Evolutionary conservation across 2,113 vertebrate species (phyloP).

Genomic region (Rhabdomys dilectus): DNA sequence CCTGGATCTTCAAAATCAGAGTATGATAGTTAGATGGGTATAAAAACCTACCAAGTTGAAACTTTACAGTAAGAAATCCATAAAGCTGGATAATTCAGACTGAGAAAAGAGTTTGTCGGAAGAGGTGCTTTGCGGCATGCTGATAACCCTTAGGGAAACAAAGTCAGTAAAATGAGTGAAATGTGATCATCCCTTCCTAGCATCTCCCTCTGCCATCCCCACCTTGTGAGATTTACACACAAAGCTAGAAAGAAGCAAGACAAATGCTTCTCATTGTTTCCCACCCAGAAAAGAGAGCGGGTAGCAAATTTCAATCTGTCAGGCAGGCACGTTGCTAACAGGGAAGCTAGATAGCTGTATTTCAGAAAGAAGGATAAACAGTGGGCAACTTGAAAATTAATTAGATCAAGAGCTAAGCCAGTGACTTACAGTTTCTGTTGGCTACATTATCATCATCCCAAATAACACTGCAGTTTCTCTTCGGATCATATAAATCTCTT

Average conservation of each 20-base stretch:
- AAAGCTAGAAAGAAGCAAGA: background rate
- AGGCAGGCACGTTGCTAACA: conserved; percentile 26
- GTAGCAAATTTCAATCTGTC: conserved; percentile 9
- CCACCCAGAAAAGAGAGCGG: background rate
- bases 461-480: background rate
- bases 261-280: background rate
- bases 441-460: conserved; percentile 66
- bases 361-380: conserved; percentile 52
- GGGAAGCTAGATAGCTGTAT: conserved; percentile 2
- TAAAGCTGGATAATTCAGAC: background rate
- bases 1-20: background rate
- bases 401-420: conserved; percentile 64
- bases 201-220: background rate
- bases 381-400: conserved; percentile 61
- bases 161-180: background rate
- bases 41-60: background rate
- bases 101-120: background rate
- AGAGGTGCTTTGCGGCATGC: background rate
- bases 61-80: background rate
- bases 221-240: background rate
- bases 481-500: background rate
- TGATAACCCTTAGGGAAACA: background rate
- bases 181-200: background rate
- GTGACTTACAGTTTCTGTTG: conserved; percentile 61
- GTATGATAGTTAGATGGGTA: background rate